These are phyloP conservation scores for Datnioides undecimradiatus DNA, from an alignment of 2,113 vertebrate genomes.

Conservation along the genomic window DNA sequence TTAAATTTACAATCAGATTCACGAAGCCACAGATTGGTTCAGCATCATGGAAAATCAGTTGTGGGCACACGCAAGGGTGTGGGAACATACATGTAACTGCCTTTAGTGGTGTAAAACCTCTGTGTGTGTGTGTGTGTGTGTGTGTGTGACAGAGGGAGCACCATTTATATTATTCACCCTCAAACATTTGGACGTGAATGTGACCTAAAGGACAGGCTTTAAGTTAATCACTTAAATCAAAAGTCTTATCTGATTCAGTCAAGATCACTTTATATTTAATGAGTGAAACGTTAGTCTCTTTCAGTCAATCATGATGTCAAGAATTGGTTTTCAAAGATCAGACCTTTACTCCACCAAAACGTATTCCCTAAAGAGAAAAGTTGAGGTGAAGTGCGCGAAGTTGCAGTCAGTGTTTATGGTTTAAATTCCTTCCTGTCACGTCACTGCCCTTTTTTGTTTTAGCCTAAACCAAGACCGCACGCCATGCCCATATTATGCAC, in stretches of 20 bases:
- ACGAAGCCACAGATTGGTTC: slow-evolving; percentile 37
- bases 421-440: background rate
- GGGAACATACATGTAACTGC: background rate
- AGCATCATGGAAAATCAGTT: slow-evolving; percentile 46
- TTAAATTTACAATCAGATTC: slow-evolving; percentile 35
- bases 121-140: too few relatives aligned
- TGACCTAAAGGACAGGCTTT: background rate
- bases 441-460: slow-evolving; percentile 5
- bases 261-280: background rate
- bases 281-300: too few relatives aligned
- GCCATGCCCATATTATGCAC: slow-evolving; percentile 1
- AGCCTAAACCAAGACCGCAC: background rate
- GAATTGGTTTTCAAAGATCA: background rate
- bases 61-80: background rate
- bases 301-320: too few relatives aligned
- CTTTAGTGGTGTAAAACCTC: slow-evolving; percentile 10
- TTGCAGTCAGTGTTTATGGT: background rate
- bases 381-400: background rate
- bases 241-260: background rate
- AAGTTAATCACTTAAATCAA: background rate
- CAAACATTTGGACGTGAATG: background rate
- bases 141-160: background rate
- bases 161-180: background rate
- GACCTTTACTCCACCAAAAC: too few relatives aligned
- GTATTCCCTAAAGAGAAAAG: too few relatives aligned